Evolutionary conservation across 2,113 vertebrate species (phyloP).

Genomic region (Cariama cristata): DNA sequence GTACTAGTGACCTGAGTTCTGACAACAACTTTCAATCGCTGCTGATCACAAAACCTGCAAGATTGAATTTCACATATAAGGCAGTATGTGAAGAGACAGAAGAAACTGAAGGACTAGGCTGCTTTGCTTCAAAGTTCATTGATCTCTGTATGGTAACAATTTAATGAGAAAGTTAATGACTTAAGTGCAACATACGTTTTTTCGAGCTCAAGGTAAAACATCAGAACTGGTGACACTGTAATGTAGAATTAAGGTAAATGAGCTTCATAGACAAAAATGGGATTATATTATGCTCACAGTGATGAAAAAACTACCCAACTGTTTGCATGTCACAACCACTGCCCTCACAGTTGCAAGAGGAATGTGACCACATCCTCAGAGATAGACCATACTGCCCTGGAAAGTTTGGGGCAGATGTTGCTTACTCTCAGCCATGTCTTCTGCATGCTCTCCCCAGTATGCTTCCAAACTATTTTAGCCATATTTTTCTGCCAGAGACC

Average conservation of each 20-base stretch:
- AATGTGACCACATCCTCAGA: neutral
- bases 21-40: neutral
- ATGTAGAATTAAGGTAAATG: neutral
- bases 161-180: neutral
- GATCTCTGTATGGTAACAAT: neutral
- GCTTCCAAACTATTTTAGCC: neutral
- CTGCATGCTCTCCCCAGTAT: neutral
- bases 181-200: neutral
- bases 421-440: neutral
- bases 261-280: neutral
- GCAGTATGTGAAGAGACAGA: neutral
- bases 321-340: neutral
- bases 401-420: neutral
- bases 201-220: neutral
- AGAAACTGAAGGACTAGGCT: neutral
- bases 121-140: neutral
- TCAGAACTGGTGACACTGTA: neutral
- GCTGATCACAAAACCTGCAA: neutral
- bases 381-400: neutral
- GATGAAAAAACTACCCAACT: neutral
- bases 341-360: neutral
- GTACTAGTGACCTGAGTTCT: neutral
- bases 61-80: neutral
- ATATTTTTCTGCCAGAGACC: neutral
- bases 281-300: neutral